phyloP scores from a whole-genome alignment of 2,113 vertebrate species.

The Hirundichthys speculiger region DNA sequence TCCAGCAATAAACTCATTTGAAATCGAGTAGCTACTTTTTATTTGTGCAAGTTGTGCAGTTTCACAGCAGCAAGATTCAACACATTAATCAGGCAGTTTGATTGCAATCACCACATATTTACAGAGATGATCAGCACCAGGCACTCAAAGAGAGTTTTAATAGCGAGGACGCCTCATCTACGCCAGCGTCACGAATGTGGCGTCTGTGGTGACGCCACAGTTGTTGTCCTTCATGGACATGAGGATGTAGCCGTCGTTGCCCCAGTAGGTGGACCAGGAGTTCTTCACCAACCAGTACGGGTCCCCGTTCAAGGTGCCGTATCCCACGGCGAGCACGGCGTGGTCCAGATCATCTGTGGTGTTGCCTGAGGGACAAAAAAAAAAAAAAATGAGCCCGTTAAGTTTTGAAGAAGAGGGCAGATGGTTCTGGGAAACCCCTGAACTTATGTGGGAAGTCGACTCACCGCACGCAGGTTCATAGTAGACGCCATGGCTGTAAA shows the following conservation, averaged over 20 bases:
- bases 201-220: conserved; percentile 84
- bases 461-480: conserved; percentile 83
- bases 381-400: fast-evolving
- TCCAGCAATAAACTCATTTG: conserved; percentile 41
- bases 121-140: conserved; percentile 3
- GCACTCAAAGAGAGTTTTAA: conserved; percentile 31
- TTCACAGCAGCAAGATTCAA: not conserved
- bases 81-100: conserved; percentile 9
- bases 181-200: conserved; percentile 83
- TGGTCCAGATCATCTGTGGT: conserved; percentile 78
- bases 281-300: conserved; percentile 88
- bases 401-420: too few species aligned
- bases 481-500: conserved; percentile 82
- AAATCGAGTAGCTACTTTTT: not conserved
- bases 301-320: conserved; percentile 78
- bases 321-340: conserved; percentile 83
- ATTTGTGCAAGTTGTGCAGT: conserved; percentile 2
- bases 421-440: not conserved
- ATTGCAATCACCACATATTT: not conserved
- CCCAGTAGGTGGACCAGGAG: conserved; percentile 89
- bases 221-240: conserved; percentile 91
- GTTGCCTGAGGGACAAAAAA: conserved; percentile 72
- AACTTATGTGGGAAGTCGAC: conserved; percentile 4
- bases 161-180: conserved; percentile 51
- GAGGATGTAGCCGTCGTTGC: conserved; percentile 85